These are phyloP conservation scores for Diglossa cyanea DNA, from an alignment of 2,797 vertebrate genomes.

Conservation along the genomic window DNA sequence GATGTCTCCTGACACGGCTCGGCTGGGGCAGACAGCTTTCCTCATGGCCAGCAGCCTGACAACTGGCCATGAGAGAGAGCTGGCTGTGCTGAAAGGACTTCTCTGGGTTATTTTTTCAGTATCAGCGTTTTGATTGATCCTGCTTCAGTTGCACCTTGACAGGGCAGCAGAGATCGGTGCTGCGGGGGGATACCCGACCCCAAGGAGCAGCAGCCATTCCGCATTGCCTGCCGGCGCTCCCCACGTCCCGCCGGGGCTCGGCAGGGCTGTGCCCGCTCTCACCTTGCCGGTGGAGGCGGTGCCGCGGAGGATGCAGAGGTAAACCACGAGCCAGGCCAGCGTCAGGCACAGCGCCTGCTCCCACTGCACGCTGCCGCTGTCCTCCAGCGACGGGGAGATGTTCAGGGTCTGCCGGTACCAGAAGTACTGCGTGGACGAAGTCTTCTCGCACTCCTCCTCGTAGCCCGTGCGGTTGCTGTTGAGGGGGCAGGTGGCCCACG, in stretches of 20 bases:
- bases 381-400: constrained; percentile 86
- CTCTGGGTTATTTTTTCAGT: background rate
- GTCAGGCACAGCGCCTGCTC: constrained; percentile 85
- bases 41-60: background rate
- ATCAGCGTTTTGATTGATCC: background rate
- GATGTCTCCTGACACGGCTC: fast-evolving
- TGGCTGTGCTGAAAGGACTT: background rate
- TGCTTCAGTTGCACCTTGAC: background rate
- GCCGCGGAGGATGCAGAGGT: constrained; percentile 86
- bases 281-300: constrained; percentile 91
- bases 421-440: constrained; percentile 90
- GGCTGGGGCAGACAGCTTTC: background rate
- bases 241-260: fast-evolving
- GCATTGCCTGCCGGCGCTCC: fast-evolving
- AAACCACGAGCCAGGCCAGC: constrained; percentile 88
- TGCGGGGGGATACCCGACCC: fast-evolving
- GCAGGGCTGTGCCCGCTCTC: background rate
- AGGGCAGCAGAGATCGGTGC: background rate
- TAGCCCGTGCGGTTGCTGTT: constrained; percentile 82
- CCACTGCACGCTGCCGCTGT: constrained; percentile 80
- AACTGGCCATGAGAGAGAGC: background rate
- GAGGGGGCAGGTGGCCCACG: constrained; percentile 88
- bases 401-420: constrained; percentile 92
- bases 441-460: constrained; percentile 83
- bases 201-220: background rate